These are phyloP conservation scores for Sycophila sp. DNA, from an alignment of 1,140 invertebrate genomes.

Conservation along the genomic window DNA sequence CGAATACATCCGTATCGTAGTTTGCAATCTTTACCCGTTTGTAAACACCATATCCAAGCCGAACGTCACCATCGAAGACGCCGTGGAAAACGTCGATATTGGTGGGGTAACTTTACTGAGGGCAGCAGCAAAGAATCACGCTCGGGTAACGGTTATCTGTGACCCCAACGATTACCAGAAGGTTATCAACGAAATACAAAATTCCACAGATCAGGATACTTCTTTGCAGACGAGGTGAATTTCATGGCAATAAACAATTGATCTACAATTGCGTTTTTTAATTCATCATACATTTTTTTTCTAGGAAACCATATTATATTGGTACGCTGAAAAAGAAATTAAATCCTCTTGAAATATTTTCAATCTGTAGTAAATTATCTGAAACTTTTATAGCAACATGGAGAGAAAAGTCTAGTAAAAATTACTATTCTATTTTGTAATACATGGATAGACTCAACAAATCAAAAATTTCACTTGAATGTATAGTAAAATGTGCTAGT, in stretches of 20 bases:
- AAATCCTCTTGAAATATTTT: no score
- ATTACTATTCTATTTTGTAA: no score
- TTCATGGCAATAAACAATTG: no score
- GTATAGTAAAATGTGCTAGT: no score
- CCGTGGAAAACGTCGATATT: slow-evolving; percentile 98
- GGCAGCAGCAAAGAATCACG: slow-evolving; percentile 97
- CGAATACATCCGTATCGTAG: slow-evolving; percentile 82
- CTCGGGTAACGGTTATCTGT: slow-evolving; percentile 93
- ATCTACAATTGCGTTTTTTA: no score
- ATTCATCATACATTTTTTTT: neutral
- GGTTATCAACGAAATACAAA: slow-evolving; percentile 78
- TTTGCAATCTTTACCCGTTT: slow-evolving; percentile 98
- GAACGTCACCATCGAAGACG: slow-evolving; percentile 85
- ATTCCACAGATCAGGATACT: slow-evolving; percentile 72
- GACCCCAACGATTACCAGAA: slow-evolving; percentile 90
- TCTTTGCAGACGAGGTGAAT: slow-evolving; percentile 77
- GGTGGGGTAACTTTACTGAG: slow-evolving; percentile 94
- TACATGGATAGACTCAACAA: no score
- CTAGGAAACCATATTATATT: neutral
- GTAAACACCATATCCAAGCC: slow-evolving; percentile 86
- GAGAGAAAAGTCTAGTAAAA: no score
- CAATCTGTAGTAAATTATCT: no score
- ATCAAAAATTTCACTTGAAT: no score
- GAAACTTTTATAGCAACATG: no score
- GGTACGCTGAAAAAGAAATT: no score